Percentiles rank a stretch among this genome's conserved stretches.
Conservation (phyloP, 2,113 vertebrate genomes). For the Ramphastos sulfuratus region DNA sequence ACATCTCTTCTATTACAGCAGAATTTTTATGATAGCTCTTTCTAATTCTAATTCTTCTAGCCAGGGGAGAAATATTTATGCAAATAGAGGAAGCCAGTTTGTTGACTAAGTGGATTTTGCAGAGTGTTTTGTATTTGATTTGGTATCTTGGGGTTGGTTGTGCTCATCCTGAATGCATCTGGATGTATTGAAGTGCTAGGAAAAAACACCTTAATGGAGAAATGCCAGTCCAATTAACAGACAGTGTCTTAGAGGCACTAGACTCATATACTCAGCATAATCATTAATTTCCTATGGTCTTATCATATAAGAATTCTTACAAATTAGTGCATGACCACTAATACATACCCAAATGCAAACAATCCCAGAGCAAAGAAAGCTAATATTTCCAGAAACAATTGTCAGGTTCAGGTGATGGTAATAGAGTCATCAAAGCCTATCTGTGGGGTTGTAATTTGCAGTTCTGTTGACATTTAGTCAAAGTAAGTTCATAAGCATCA, state of each 20-base stretch:
- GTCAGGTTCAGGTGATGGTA: background rate
- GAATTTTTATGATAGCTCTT: background rate
- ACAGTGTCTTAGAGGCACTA: background rate
- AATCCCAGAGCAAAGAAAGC: background rate
- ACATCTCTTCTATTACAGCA: background rate
- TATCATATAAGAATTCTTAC: background rate
- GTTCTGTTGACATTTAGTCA: background rate
- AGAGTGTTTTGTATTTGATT: background rate
- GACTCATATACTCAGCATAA: background rate
- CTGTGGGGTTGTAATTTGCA: background rate
- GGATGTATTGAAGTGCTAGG: background rate
- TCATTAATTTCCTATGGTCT: background rate
- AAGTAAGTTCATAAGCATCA: background rate
- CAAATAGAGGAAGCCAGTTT: background rate
- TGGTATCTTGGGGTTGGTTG: background rate
- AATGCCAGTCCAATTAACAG: background rate
- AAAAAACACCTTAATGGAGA: background rate
- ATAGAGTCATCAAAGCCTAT: background rate
- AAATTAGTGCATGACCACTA: background rate
- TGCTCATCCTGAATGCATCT: background rate
- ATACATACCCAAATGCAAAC: background rate
- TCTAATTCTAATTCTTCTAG: background rate
- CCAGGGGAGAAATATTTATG: background rate
- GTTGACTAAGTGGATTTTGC: background rate
- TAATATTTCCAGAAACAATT: background rate